Conservation (phyloP, 2,113 vertebrate species). For the Miniopterus natalensis region DNA sequence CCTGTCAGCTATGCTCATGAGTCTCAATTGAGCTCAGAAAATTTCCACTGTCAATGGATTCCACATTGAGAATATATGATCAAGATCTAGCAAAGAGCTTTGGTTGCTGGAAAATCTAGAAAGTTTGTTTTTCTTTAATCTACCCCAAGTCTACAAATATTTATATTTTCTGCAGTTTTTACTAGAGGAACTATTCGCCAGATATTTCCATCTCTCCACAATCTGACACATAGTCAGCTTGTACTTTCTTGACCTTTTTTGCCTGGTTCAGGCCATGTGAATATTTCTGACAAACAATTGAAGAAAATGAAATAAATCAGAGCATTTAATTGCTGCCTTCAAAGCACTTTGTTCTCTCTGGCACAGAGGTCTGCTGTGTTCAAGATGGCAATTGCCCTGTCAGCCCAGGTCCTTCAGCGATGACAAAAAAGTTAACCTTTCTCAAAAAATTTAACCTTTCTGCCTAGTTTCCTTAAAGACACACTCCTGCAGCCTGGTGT, state of each 20-base stretch:
- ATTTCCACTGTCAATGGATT: neutral
- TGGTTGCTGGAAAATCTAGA: constrained; percentile 29
- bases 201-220: neutral
- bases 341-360: neutral
- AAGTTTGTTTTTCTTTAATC: neutral
- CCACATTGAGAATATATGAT: neutral
- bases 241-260: neutral
- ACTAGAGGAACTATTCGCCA: neutral
- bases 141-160: neutral
- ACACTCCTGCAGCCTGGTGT: neutral
- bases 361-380: neutral
- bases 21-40: neutral
- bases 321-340: constrained; percentile 10
- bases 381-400: neutral
- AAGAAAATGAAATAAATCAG: constrained; percentile 19
- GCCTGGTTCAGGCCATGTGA: neutral
- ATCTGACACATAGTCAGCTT: neutral
- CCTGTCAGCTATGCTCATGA: neutral
- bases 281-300: neutral
- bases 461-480: neutral
- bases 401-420: neutral
- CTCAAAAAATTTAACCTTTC: neutral
- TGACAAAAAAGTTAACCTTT: neutral
- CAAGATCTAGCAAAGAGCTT: neutral
- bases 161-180: constrained; percentile 37